Conservation (phyloP, 2,797 vertebrate species). For the Varecia variegata region DNA sequence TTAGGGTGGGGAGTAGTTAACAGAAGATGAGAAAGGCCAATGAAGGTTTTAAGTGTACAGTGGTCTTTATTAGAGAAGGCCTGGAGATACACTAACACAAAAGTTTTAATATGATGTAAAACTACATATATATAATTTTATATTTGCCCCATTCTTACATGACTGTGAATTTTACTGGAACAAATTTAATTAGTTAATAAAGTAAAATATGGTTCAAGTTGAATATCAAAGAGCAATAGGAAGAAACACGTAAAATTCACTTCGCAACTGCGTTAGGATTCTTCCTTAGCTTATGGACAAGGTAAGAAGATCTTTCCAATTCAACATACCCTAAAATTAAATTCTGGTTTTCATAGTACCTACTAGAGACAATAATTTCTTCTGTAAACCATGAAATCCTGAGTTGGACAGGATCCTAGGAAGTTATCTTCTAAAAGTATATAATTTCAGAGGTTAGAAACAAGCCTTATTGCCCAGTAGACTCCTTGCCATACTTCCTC, state of each 20-base stretch:
- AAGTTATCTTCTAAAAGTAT: neutral
- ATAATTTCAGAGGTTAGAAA: neutral
- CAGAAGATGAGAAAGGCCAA: neutral
- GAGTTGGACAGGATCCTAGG: neutral
- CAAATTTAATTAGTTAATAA: slow-evolving; percentile 38
- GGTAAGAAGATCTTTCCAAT: slow-evolving; percentile 1
- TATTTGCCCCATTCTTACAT: neutral
- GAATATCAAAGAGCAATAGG: slow-evolving; percentile 5
- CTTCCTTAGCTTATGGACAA: neutral
- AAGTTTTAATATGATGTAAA: neutral
- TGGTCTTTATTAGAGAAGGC: neutral
- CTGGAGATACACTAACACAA: neutral
- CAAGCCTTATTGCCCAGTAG: neutral
- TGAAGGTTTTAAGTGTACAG: neutral
- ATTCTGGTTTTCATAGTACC: neutral
- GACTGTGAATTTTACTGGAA: neutral
- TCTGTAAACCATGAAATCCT: neutral
- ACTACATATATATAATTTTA: neutral
- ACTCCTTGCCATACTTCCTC: neutral
- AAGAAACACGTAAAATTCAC: neutral
- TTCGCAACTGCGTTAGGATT: neutral
- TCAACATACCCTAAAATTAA: slow-evolving; percentile 25
- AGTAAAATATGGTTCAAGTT: slow-evolving; percentile 22
- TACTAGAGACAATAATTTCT: neutral
- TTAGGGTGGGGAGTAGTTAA: neutral